A percentile compares a stretch with the other conserved stretches of the same genome.
phyloP scores from a whole-genome alignment of 2,113 vertebrate species.

The Kryptolebias marmoratus region DNA sequence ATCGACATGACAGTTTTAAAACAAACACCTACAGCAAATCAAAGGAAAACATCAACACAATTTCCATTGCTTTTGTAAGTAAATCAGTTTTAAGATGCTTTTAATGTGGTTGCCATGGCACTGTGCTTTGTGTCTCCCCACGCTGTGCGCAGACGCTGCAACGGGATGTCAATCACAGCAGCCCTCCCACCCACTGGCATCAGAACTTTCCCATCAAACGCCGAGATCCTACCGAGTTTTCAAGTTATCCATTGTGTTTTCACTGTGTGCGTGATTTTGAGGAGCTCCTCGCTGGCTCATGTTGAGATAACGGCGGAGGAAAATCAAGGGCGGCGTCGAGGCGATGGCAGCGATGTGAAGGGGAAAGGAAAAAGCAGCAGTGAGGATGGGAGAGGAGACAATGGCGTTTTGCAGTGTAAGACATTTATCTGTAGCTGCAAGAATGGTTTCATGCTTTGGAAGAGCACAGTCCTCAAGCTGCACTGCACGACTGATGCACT shows the following conservation, averaged over 20 bases:
- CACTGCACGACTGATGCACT: conserved; percentile 27
- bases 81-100: conserved; percentile 78
- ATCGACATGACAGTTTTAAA: conserved; percentile 47
- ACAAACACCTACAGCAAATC: conserved; percentile 38
- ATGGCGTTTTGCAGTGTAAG: conserved; percentile 42
- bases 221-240: conserved; percentile 51
- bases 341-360: conserved; percentile 32
- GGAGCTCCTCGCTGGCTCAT: conserved; percentile 37
- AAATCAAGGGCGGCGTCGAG: conserved; percentile 42
- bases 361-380: conserved; percentile 7
- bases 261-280: conserved; percentile 11
- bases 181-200: conserved; percentile 44
- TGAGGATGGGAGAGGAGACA: not conserved
- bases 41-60: conserved; percentile 55
- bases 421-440: conserved; percentile 28
- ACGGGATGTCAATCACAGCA: conserved; percentile 62
- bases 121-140: conserved; percentile 72
- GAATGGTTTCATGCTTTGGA: conserved; percentile 27
- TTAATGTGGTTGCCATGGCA: conserved; percentile 80
- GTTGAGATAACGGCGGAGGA: conserved; percentile 44
- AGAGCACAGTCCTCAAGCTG: conserved; percentile 34
- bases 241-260: conserved; percentile 48
- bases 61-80: conserved; percentile 71
- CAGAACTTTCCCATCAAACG: conserved; percentile 52
- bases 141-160: conserved; percentile 40